Conservation (phyloP, 2,797 vertebrate species). For the Orientallactaga sibirica region DNA sequence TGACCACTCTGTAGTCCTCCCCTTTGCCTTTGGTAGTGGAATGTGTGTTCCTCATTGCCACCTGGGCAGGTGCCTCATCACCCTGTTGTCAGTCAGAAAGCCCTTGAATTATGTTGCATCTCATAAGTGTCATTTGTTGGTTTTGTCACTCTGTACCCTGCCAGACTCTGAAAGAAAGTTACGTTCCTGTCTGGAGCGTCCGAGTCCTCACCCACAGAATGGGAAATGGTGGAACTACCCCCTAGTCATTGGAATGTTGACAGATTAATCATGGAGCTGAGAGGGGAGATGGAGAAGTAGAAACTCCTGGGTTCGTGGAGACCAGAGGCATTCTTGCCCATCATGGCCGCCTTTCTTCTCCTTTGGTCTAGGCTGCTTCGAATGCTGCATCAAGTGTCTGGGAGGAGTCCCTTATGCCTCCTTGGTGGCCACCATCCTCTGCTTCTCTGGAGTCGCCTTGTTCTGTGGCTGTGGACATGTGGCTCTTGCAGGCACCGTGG, state of each 20-base stretch:
- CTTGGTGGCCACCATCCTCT: constrained; percentile 98
- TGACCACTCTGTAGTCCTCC: neutral
- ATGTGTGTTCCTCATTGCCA: constrained; percentile 19
- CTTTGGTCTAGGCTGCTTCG: constrained; percentile 95
- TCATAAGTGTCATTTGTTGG: neutral
- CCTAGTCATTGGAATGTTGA: neutral
- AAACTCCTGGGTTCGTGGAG: neutral
- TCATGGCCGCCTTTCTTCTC: constrained; percentile 75
- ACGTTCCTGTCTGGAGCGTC: neutral
- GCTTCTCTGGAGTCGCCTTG: constrained; percentile 98
- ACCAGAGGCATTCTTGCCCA: constrained; percentile 4
- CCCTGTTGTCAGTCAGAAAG: neutral
- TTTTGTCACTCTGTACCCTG: neutral
- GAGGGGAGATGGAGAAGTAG: neutral
- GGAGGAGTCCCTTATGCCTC: constrained; percentile 99
- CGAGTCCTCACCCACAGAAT: neutral
- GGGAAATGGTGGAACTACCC: neutral
- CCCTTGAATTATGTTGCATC: neutral
- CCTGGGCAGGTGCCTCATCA: neutral
- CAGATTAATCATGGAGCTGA: neutral
- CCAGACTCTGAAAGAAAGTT: neutral
- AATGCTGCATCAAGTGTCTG: constrained; percentile 99
- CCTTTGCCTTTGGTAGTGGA: neutral
- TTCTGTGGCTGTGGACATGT: constrained; percentile 99
- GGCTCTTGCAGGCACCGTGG: constrained; percentile 95